Conservation (phyloP, 2,797 vertebrate genomes). For the Poeciliopsis gracilis region DNA sequence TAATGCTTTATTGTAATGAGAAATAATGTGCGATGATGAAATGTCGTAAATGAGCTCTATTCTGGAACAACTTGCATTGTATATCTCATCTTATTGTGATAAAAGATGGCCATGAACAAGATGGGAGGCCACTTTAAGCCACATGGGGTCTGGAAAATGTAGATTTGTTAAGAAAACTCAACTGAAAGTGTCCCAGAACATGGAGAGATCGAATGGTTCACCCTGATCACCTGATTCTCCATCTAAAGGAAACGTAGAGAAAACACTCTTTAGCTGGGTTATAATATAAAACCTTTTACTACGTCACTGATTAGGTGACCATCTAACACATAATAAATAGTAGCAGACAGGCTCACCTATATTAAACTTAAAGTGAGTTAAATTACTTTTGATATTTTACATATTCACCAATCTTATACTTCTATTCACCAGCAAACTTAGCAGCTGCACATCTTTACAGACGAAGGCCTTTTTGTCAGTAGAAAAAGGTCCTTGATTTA, state of each 20-base stretch:
- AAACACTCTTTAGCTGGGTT: neutral
- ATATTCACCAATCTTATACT: too few relatives aligned
- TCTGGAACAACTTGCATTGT: neutral
- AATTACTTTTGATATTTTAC: too few relatives aligned
- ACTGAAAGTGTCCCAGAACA: constrained; percentile 89
- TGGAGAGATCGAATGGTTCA: constrained; percentile 80
- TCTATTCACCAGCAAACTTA: too few relatives aligned
- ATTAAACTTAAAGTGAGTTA: neutral
- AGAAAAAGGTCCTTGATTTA: too few relatives aligned
- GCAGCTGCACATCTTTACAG: too few relatives aligned
- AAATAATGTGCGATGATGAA: neutral
- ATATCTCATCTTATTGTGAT: neutral
- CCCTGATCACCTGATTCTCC: constrained; percentile 84
- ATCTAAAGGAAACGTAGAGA: constrained; percentile 57
- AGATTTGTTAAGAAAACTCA: constrained; percentile 54
- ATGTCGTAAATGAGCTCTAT: neutral
- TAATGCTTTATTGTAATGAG: neutral
- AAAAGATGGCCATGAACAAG: neutral
- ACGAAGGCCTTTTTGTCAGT: too few relatives aligned
- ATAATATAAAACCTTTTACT: neutral
- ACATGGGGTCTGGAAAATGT: neutral
- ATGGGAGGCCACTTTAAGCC: neutral
- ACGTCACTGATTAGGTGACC: too few relatives aligned
- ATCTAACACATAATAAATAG: neutral
- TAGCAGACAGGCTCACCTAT: neutral